Base-by-base conservation (phyloP, 2,797 vertebrate species). In the Characodon lateralis region DNA sequence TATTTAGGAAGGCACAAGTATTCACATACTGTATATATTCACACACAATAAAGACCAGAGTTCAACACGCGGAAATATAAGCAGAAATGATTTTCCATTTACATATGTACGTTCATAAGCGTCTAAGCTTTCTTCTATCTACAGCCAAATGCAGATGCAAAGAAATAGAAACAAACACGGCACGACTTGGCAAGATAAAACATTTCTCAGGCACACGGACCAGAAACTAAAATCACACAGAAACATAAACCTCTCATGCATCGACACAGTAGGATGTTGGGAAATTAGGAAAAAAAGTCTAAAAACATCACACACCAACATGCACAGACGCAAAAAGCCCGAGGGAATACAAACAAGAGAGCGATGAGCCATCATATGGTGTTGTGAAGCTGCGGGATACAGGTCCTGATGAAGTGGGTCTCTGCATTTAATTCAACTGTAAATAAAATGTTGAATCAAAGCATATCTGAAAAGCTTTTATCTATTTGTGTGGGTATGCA, bases 381-480 rank as follows among this genome's bases (percentile, higher is more conserved):
- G 84, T 80, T 1, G 59, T 82, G 74, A 76, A 85, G 84, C 87
- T 43, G 82, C 59, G 79, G 70, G 71, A 80, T 50, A 28, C 81
- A 76, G 76, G 76, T 78, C 61, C 43, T 89, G 77, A 83, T 82
- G 79, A 81, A 86, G 81, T 51, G 55, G n/a, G 53, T 83, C 71
- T 78, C 28, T 87, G 35, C 68, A 26, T 88, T 88, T 86, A 72
- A 90, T 89, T 85, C 77, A 81, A 79, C 80, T 87, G 78, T 81
- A 86, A 88, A 89, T 82, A 53, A 87, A 85, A 88, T 80, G 77
- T 78, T 48, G 51, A 83, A 80, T 87, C 78, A 86, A 85, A 86
- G 83, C 71, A 46, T 50, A 73, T 73, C 72, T 0, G 24, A 66
- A 28, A 26, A 61, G 76, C 81, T 88, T 90, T 86, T 86, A 87